These are phyloP conservation scores for Drosophila seclusa DNA, from an alignment of 2,888 invertebrate genomes.

Conservation along the genomic window DNA sequence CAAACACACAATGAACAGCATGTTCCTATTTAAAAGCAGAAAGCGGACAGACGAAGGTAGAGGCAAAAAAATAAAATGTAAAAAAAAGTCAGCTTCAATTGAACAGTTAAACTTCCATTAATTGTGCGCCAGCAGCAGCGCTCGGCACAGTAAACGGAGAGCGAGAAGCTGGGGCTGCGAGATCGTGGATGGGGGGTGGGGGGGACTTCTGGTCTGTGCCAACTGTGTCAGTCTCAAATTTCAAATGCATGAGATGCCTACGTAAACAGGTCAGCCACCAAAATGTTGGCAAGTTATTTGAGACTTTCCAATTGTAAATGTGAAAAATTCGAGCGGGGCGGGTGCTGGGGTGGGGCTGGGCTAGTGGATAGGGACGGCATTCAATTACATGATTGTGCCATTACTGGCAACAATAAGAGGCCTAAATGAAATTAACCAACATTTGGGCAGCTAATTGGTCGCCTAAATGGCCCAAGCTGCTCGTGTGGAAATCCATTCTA, in stretches of 20 bases:
- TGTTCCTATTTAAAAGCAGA: conserved; percentile 68
- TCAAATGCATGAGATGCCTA: conserved; percentile 70
- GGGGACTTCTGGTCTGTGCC: conserved; percentile 34
- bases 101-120: conserved; percentile 83
- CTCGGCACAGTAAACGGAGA: background rate
- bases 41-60: conserved; percentile 21
- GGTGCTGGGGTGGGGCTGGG: background rate
- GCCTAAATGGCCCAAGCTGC: conserved; percentile 71
- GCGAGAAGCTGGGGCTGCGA: background rate
- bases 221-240: conserved; percentile 74
- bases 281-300: conserved; percentile 56
- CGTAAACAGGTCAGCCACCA: conserved; percentile 70
- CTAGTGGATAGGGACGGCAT: conserved; percentile 35
- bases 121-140: conserved; percentile 69
- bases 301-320: conserved; percentile 49
- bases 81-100: conserved; percentile 74
- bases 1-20: conserved; percentile 60
- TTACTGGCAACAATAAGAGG: conserved; percentile 57
- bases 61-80: conserved; percentile 22
- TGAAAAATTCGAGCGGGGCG: background rate
- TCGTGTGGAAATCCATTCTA: conserved; percentile 73
- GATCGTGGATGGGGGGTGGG: background rate
- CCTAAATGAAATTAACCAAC: conserved; percentile 74
- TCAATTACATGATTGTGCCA: conserved; percentile 78
- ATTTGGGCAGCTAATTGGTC: conserved; percentile 79